Percentiles rank a stretch among this genome's conserved stretches.
Evolutionary conservation across 1,140 invertebrate species (phyloP).

Genomic region (Nixonia krombeini): DNA sequence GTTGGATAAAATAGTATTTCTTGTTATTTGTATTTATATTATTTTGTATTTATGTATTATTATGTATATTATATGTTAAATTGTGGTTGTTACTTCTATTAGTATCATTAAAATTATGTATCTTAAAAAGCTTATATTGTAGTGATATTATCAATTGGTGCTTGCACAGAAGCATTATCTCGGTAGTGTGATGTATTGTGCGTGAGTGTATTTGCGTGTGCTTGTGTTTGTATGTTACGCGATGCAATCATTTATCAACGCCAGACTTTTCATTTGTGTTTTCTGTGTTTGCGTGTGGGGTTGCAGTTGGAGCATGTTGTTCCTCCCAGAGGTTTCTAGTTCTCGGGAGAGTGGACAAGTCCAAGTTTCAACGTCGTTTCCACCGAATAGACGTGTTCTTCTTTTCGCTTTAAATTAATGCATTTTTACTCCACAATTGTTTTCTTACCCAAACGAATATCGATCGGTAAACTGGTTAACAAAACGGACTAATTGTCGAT

Average conservation of each 20-base stretch:
- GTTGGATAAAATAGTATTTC: conserved; percentile 68
- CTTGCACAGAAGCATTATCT: conserved; percentile 60
- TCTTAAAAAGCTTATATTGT: conserved; percentile 68
- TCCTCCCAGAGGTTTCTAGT: conserved; percentile 13
- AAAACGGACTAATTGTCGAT: too few relatives aligned
- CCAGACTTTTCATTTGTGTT: conserved; percentile 37
- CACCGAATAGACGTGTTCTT: not conserved
- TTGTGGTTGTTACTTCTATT: conserved; percentile 46
- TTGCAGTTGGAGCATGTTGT: conserved; percentile 19
- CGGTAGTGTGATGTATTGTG: conserved; percentile 34
- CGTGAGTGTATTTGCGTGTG: conserved; percentile 38
- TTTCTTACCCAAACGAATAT: too few relatives aligned
- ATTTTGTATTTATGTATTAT: conserved; percentile 56
- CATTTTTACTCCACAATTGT: too few relatives aligned
- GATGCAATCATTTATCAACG: conserved; percentile 34
- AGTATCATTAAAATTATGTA: conserved; percentile 51
- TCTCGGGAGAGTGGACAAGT: conserved; percentile 16
- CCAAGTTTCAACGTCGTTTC: not conserved
- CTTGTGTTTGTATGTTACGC: conserved; percentile 24
- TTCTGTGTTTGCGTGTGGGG: too few relatives aligned
- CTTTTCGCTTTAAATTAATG: too few relatives aligned
- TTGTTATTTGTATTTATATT: conserved; percentile 54
- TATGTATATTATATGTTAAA: conserved; percentile 47
- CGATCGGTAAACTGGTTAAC: too few relatives aligned
- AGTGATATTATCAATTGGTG: conserved; percentile 69